phyloP scores from a whole-genome alignment of 2,797 vertebrate genomes.

The Pantherophis vulpinus region DNA sequence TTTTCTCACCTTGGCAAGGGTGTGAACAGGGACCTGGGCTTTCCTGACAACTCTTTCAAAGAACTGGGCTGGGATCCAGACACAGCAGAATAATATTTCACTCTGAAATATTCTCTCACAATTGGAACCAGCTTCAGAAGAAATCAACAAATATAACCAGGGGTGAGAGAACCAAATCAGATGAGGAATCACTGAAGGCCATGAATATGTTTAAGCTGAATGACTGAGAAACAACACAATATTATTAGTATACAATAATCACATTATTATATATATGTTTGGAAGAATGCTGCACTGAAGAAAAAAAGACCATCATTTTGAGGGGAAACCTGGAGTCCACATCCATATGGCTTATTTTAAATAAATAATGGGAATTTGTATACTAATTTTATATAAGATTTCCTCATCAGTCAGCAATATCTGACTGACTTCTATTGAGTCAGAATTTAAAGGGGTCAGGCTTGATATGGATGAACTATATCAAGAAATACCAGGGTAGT shows the following conservation, averaged over 20 bases:
- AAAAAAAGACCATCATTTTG: neutral
- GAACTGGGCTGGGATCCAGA: neutral
- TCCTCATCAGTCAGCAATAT: neutral
- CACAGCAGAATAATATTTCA: neutral
- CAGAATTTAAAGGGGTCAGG: neutral
- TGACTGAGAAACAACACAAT: neutral
- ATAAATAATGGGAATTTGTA: neutral
- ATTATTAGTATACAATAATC: neutral
- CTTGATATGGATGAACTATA: neutral
- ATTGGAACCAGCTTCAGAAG: neutral
- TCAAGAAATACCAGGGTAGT: neutral
- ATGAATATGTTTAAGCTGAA: neutral
- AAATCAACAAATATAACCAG: too few species aligned
- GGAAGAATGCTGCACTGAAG: neutral
- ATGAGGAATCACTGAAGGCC: neutral
- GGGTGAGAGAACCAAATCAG: neutral
- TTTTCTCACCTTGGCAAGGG: slow-evolving; percentile 45
- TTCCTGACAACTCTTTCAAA: slow-evolving; percentile 26
- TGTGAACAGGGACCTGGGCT: slow-evolving; percentile 20
- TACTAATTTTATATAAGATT: neutral
- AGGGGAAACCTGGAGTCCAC: neutral
- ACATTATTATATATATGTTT: too few species aligned
- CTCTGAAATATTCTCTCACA: neutral
- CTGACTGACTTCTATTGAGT: neutral
- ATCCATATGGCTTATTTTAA: neutral